Evolutionary conservation across 2,888 invertebrate genomes (phyloP), one percentile per base, ranked within the genome.

Genomic region (Pollenia griseotomentosa): DNA sequence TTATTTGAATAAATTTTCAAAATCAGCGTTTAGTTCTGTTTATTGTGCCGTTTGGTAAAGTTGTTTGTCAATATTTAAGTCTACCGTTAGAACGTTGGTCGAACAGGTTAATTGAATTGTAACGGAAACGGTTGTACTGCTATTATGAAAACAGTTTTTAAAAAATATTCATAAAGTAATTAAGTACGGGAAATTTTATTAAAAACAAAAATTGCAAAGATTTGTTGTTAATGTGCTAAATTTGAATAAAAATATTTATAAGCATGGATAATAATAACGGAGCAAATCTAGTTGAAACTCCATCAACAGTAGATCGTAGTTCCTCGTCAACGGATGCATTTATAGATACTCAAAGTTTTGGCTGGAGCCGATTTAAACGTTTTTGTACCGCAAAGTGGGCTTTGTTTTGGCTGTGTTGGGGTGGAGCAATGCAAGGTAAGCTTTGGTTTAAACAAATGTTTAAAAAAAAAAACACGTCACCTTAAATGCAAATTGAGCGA

Each of bases 391-490:
- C 97, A 16, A 96, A 96, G 91, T 97, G 97, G 96, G 96, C 96
- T 33, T 94, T 97, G 6, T 96, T 97, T 93, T 97, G 96, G 95
- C 94, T 97, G 0, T 97, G 97, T 92, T 96, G 96, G 96, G 96
- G 96, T 7, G 96, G 96, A 0, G 96, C 96, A 55, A 94, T 97
- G 91, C 97, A 97, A 94, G 96, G 96, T 96, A 91, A 91, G 93
- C 89, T 59, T 19, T 40, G 12, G 9, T 42, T 9, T 7, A 23
- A 33, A 6, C 33, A 33, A 33, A 5, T 33, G 2, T 23, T 46
- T 66, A 10, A 46, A 46, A 63, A n/a, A 2, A 63, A 63, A 14
- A 0, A 40, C n/a, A n/a, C n/a, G n/a, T 19, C 2, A 19, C 19
- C 19, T 19, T 23, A 23, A 23, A 23, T 3, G 23, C 23, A 23